Base-by-base conservation (phyloP, 2,888 invertebrate genomes). In the Drosophila yooni region DNA sequence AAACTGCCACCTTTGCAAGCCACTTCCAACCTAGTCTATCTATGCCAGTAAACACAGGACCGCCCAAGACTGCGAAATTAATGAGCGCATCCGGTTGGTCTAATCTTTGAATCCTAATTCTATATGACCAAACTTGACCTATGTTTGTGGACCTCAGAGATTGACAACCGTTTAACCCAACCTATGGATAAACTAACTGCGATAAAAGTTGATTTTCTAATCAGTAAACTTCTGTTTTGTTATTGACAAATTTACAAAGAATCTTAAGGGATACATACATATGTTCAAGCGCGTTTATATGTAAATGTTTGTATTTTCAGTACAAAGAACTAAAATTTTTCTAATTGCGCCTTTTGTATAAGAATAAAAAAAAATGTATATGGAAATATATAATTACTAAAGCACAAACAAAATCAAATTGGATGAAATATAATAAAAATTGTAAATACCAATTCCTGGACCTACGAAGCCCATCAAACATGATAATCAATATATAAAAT, bases 401-500 rank as follows among this genome's bases (percentile, higher is more conserved):
- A 7, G 15, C 56, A 29, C 8, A 29, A 40, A 27, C 2, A 36
- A 53, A 33, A 33, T 13, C 2, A 8, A 21, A 31, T 11, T 21
- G 7, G 13, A 36, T 27, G 54, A 38, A 66, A 31, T 25, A 48
- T n/a, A 27, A 27, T 7, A 29, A 3, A 13, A 18, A n/a, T 48
- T 31, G 11, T n/a, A 15, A 29, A n/a, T 50, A n/a, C 8, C 25
- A 38, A 68, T 27, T 15, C n/a, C 27, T 21, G 21, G 29, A 21
- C 43, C 43, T 50, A n/a, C n/a, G 31, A 53, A 62, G 43, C 18
- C 15, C 21, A 62, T 66, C 56, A 52, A 59, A 53, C 21, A 46
- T 31, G 46, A 62, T 63, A 75, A 79, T 77, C 62, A 60, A 79
- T 75, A 74, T 58, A 52, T 62, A 53, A 34, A 48, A 63, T 63